These are phyloP conservation scores for Whitmania pigra DNA, from an alignment of 1,140 invertebrate genomes.

Conservation along the genomic window DNA sequence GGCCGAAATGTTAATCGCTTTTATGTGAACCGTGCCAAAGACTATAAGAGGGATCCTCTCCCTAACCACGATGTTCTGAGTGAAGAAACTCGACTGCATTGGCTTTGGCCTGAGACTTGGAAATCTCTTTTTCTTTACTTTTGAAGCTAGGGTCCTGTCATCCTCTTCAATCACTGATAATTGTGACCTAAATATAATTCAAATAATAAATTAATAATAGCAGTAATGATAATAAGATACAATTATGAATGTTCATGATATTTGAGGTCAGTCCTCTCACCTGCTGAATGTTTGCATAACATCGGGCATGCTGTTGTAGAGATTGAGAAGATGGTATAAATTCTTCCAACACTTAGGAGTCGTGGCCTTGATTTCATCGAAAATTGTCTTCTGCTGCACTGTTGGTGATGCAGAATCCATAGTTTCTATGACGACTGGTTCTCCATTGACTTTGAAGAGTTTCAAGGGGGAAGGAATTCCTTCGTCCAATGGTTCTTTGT, in stretches of 20 bases:
- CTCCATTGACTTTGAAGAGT: constrained; percentile 26
- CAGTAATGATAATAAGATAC: neutral
- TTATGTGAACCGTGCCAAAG: constrained; percentile 74
- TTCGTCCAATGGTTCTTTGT: neutral
- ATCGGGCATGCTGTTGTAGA: constrained; percentile 85
- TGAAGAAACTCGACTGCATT: neutral
- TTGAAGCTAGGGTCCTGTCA: too few relatives aligned
- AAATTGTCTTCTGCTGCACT: constrained; percentile 40
- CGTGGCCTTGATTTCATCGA: constrained; percentile 41
- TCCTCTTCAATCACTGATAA: constrained; percentile 4
- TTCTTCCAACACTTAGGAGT: constrained; percentile 84
- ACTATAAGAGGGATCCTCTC: constrained; percentile 54
- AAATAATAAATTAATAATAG: too few relatives aligned
- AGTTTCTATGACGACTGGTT: constrained; percentile 41
- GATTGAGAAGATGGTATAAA: constrained; percentile 75
- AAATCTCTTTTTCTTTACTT: neutral
- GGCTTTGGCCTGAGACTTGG: neutral
- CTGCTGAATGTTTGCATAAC: constrained; percentile 63
- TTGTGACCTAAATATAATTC: neutral
- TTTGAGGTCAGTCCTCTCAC: neutral
- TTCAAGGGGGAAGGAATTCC: neutral
- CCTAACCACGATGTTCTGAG: constrained; percentile 40
- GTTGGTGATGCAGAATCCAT: constrained; percentile 39
- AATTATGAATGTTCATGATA: neutral
- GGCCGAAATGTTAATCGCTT: constrained; percentile 70